These are phyloP conservation scores for Empis livida DNA, from an alignment of 2,888 invertebrate genomes.

Conservation along the genomic window DNA sequence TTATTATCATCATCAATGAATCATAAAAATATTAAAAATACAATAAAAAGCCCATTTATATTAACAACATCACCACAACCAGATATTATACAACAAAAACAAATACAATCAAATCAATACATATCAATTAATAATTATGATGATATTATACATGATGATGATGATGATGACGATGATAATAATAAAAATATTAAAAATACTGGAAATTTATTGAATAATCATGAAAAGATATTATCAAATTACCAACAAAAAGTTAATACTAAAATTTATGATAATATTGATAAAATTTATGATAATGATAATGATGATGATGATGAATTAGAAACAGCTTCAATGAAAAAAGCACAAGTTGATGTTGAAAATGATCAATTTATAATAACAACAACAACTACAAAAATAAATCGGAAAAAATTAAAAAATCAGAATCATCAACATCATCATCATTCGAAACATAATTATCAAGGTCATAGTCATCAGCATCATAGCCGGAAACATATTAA, in stretches of 20 bases:
- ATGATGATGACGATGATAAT: neutral
- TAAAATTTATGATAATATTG: neutral
- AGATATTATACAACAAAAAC: too few species aligned
- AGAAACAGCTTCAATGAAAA: neutral
- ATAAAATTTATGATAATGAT: neutral
- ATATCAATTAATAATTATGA: neutral
- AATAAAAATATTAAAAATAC: neutral
- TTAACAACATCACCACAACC: too few species aligned
- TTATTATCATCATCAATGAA: too few species aligned
- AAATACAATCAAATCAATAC: neutral
- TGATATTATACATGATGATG: neutral
- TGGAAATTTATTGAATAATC: neutral
- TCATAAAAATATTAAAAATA: too few species aligned
- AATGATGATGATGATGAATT: neutral
- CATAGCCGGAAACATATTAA: constrained; percentile 15
- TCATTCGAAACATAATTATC: neutral
- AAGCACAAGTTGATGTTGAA: constrained; percentile 4
- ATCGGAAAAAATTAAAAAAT: constrained; percentile 23
- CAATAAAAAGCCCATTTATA: too few species aligned
- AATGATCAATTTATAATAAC: constrained; percentile 15
- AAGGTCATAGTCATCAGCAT: neutral
- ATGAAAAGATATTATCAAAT: neutral
- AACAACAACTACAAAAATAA: constrained; percentile 26
- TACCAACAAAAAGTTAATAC: neutral
- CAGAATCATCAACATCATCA: neutral